These are phyloP conservation scores for Todiramphus saurophagus DNA, from an alignment of 2,113 vertebrate species.

Conservation along the genomic window DNA sequence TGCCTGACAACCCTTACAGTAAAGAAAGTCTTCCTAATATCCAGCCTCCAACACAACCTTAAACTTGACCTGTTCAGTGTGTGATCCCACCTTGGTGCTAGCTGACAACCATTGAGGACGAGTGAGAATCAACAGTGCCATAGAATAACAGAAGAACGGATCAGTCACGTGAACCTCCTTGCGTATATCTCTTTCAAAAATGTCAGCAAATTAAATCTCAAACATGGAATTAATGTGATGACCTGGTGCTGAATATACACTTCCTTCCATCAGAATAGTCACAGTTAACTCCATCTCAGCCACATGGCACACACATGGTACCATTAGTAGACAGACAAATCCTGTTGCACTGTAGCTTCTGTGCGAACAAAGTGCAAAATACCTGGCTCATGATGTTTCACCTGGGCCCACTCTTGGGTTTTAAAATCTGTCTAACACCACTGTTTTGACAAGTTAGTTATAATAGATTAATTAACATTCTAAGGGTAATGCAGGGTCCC, in stretches of 20 bases:
- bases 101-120: accelerated
- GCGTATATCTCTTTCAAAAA: neutral
- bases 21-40: too few species aligned
- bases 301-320: accelerated
- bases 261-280: neutral
- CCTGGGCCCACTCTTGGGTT: neutral
- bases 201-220: neutral
- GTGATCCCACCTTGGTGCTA: neutral
- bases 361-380: neutral
- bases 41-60: neutral
- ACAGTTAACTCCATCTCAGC: neutral
- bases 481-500: neutral
- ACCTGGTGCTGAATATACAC: neutral
- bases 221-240: neutral
- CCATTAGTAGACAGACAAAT: neutral
- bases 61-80: neutral
- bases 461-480: neutral
- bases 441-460: neutral
- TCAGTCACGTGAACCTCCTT: neutral
- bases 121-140: too few species aligned
- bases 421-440: neutral
- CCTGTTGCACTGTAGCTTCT: accelerated
- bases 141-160: neutral
- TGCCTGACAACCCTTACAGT: too few species aligned
- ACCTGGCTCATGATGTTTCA: neutral